phyloP scores from a whole-genome alignment of 2,888 invertebrate species.

The Archaeoteleia sp. region DNA sequence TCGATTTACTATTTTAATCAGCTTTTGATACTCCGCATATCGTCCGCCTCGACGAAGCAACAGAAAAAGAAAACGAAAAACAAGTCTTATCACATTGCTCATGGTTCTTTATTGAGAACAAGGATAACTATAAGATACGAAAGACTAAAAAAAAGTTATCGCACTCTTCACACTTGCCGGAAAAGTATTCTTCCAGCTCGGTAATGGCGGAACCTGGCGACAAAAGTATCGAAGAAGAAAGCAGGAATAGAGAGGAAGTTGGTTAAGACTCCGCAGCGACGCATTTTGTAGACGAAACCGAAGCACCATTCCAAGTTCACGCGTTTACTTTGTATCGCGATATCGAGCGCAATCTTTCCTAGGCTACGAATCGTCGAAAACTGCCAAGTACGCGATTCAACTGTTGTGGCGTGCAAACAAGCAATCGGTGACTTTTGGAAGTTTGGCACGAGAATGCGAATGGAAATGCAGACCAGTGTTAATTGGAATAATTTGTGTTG shows the following conservation, averaged over 20 bases:
- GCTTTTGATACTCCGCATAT: conserved; percentile 36
- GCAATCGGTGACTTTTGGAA: too few relatives aligned
- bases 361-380: too few relatives aligned
- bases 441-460: too few relatives aligned
- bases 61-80: conserved; percentile 4
- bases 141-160: conserved; percentile 43
- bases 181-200: too few relatives aligned
- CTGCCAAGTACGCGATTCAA: conserved; percentile 17
- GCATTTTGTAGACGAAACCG: conserved; percentile 23
- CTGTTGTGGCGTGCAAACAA: conserved; percentile 10
- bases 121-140: conserved; percentile 43
- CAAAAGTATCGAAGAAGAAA: too few relatives aligned
- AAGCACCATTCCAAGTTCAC: conserved; percentile 68
- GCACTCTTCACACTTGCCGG: conserved; percentile 17
- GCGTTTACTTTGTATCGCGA: conserved; percentile 58
- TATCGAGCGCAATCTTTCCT: conserved; percentile 56
- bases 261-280: neutral
- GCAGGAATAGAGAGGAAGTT: too few relatives aligned
- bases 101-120: conserved; percentile 43
- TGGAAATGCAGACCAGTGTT: too few relatives aligned
- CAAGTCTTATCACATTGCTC: conserved; percentile 49
- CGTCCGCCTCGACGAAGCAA: neutral
- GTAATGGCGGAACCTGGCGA: too few relatives aligned
- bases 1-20: conserved; percentile 74
- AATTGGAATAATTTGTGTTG: too few relatives aligned